Base-by-base conservation (phyloP, 2,888 invertebrate species). In the Zygaena filipendulae region DNA sequence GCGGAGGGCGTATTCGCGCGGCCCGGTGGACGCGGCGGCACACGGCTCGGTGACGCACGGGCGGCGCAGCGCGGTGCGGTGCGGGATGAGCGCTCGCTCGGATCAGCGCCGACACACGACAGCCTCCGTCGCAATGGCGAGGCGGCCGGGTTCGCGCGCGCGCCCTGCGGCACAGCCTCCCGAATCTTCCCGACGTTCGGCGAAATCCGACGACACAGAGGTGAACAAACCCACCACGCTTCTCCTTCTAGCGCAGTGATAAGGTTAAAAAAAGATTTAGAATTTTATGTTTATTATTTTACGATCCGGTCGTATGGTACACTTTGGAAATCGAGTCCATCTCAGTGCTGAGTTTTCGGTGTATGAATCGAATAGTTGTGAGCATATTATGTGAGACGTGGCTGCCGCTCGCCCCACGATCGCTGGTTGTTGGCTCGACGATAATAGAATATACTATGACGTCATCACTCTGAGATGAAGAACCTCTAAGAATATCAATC, bases 81-180 rank as follows among this genome's bases (percentile, higher is more conserved):
- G 52, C 54, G 59, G 52, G 50, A 55, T 57, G 54, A 56, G 47
- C 62, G 64, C 66, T 71, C 62, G 67, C 70, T 61, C 68, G 64
- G 69, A 58, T 70, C 64, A 68, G 67, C 70, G 72, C 72, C 62
- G 71, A 74, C 68, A 71, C 67, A 71, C 74, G 68, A 74, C 70
- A 74, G 69, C 71, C 70, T 69, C 69, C 75, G 75, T 70, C 75
- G 75, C 75, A 77, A 77, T 77, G 77, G 60, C 75, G 75, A 74
- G 72, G 66, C 74, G 71, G 69, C 75, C 74, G 75, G 77, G 75
- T 52, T 71, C 75, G 72, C 75, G 75, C 74, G 69, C 74, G 75
- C 75, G 75, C 77, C 42, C 66, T 75, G 59, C 61, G 66, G 39
- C 64, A 54, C 74, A 67, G 64, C 72, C 63, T 70, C 69, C 68